Conservation (phyloP, 2,113 vertebrate genomes). For the Cryptotis parvus region DNA sequence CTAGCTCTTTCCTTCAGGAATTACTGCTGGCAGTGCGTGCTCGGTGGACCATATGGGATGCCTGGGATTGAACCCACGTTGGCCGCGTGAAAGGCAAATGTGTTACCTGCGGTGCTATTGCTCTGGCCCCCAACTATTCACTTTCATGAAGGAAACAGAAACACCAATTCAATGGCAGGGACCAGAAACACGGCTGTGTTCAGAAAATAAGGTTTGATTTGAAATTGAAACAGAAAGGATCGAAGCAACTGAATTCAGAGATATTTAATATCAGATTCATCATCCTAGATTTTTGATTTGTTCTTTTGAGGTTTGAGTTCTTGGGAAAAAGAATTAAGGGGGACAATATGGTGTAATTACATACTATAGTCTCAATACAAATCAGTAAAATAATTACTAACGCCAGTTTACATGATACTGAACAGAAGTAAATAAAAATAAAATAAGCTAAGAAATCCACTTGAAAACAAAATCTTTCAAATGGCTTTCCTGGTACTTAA, state of each 20-base stretch:
- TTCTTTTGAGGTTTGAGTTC: not conserved
- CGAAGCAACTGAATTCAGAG: not conserved
- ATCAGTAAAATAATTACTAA: conserved; percentile 73
- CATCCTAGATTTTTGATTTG: not conserved
- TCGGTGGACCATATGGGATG: too few relatives aligned
- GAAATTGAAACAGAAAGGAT: not conserved
- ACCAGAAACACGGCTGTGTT: not conserved
- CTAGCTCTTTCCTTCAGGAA: too few relatives aligned
- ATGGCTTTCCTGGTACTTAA: conserved; percentile 75
- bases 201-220: not conserved
- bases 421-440: conserved; percentile 83
- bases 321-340: not conserved
- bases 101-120: too few relatives aligned
- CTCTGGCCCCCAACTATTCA: too few relatives aligned
- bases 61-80: too few relatives aligned
- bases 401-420: conserved; percentile 76
- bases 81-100: too few relatives aligned
- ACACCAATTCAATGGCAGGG: not conserved
- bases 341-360: conserved; percentile 51
- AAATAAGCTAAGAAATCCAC: conserved; percentile 54
- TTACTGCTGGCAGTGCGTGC: too few relatives aligned
- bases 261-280: not conserved
- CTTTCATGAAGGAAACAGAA: not conserved
- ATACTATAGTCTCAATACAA: conserved; percentile 52
- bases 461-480: conserved; percentile 80